Evolutionary conservation across 2,888 invertebrate species (phyloP), one percentile per base, ranked within the genome.

Genomic region (Yponomeuta sedellus): DNA sequence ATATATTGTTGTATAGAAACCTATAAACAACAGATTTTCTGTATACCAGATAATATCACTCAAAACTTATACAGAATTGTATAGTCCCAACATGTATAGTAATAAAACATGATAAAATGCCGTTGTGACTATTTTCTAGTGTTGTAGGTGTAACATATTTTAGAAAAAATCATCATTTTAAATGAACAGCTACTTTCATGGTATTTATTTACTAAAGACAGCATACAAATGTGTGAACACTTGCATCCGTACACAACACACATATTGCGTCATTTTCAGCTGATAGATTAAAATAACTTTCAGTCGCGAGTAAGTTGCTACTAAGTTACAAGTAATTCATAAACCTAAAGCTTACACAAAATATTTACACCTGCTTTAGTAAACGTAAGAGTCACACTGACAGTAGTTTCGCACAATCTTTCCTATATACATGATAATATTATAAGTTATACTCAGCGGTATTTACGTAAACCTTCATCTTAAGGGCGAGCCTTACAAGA

Each of bases 351-450:
- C 86, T 87, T 86, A 88, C 78, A 79, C 71, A 86, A 86, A 85
- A 79, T 90, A 88, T 89, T 86, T 90, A 90, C 89, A 90, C 75
- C 77, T 73, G 82, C 77, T 81, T 79, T 77, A 69, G 67, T 77
- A 72, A 83, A 80, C 75, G 70, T 78, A 85, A 78, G 76, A 85
- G 78, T 82, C 79, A 81, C 81, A 72, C 77, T 75, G 75, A 74
- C 34, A 34, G 8, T 34, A 34, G 5, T 34, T 78, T 84, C 87
- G 84, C 85, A 83, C 84, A 82, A 80, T 82, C 79, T 82, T 76
- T 72, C 77, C 75, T 86, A 86, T 85, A 77, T 82, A 83, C 83
- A 83, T 78, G 81, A 77, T 74, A 72, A 79, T 28, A 62, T 75
- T 74, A 34, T 5, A 34, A 34, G 10, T 34, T 34, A 34, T 34